Conservation (phyloP, 2,888 invertebrate species). For the Beris morrisii region DNA sequence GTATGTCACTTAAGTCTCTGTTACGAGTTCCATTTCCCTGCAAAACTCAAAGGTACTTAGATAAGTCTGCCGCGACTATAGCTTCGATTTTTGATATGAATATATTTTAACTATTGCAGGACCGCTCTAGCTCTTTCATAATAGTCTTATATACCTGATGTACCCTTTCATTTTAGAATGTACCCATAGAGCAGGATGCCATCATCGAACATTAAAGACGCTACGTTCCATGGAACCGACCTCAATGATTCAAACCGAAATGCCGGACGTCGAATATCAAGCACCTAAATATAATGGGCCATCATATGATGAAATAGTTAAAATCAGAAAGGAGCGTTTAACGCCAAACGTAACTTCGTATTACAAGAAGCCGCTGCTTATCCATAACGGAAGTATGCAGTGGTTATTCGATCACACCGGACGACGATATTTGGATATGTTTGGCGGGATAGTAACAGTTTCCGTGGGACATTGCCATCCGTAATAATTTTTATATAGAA, state of each 20-base stretch:
- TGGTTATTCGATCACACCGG: conserved; percentile 89
- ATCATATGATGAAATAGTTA: conserved; percentile 61
- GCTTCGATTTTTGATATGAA: too few species aligned
- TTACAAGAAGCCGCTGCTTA: conserved; percentile 80
- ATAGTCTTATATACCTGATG: too few species aligned
- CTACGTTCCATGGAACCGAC: conserved; percentile 41
- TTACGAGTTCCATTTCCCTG: too few species aligned
- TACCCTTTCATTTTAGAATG: conserved; percentile 1
- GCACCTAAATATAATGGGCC: conserved; percentile 61
- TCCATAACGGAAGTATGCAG: conserved; percentile 88
- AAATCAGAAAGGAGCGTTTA: conserved; percentile 65
- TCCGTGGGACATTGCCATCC: conserved; percentile 98
- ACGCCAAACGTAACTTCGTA: conserved; percentile 72
- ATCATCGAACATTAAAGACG: not conserved
- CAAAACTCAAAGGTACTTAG: too few species aligned
- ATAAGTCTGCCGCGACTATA: too few species aligned
- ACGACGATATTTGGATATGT: conserved; percentile 88
- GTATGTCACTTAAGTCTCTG: too few species aligned
- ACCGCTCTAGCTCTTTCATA: too few species aligned
- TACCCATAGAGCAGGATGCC: conserved; percentile 6
- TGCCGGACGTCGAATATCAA: conserved; percentile 47
- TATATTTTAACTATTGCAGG: too few species aligned
- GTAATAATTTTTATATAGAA: conserved; percentile 62
- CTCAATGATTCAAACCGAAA: conserved; percentile 44
- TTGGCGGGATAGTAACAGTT: conserved; percentile 96